Evolutionary conservation across 2,888 invertebrate genomes (phyloP).

Genomic region (Pterostichus madidus): DNA sequence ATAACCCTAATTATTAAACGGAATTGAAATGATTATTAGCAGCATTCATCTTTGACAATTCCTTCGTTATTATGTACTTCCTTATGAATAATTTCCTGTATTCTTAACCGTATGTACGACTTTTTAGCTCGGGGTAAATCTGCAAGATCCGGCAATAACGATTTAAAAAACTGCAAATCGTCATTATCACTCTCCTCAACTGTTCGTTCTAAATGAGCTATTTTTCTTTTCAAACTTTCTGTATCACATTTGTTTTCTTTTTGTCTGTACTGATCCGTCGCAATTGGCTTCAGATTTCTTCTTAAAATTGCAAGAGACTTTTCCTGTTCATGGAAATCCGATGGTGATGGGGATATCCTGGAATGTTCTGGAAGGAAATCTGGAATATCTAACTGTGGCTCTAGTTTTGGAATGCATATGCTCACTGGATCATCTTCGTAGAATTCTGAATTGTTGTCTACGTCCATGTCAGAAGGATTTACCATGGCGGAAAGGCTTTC

Average conservation of each 20-base stretch:
- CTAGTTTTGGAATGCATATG: conserved; percentile 63
- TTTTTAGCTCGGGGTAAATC: conserved; percentile 65
- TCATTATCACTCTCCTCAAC: conserved; percentile 61
- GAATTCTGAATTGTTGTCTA: conserved; percentile 52
- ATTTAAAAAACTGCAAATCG: conserved; percentile 65
- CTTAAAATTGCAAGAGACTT: background rate
- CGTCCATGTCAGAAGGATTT: conserved; percentile 44
- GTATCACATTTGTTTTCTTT: conserved; percentile 34
- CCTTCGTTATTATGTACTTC: conserved; percentile 65
- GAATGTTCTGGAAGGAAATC: conserved; percentile 51
- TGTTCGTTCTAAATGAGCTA: conserved; percentile 33
- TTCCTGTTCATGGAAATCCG: conserved; percentile 43
- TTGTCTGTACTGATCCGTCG: background rate
- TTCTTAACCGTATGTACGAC: conserved; percentile 62
- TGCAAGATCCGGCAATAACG: conserved; percentile 60
- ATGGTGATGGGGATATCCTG: conserved; percentile 39
- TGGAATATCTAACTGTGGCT: conserved; percentile 56
- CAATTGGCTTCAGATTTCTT: conserved; percentile 3
- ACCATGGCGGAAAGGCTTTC: conserved; percentile 28
- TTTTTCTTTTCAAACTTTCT: conserved; percentile 43
- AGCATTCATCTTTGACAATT: conserved; percentile 55
- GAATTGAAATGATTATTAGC: conserved; percentile 18
- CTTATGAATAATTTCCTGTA: conserved; percentile 65
- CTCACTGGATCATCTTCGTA: conserved; percentile 61
- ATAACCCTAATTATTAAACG: conserved; percentile 1